Conservation (phyloP, 1,140 invertebrate species). For the Gonioctena quinquepunctata region DNA sequence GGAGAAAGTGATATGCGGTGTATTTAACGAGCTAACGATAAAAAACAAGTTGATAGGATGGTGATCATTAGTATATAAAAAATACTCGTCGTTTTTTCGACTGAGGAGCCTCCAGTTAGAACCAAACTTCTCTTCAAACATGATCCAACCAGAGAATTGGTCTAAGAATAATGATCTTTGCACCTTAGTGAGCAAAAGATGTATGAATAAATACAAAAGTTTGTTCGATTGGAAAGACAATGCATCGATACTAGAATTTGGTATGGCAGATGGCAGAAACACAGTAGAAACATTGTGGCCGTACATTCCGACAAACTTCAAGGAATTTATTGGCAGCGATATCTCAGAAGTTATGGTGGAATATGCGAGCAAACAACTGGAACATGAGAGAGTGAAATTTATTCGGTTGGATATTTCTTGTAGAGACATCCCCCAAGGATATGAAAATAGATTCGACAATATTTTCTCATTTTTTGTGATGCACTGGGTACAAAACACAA, state of each 20-base stretch:
- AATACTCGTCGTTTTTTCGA: too few relatives aligned
- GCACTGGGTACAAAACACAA: slow-evolving; percentile 9
- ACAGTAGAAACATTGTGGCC: not conserved
- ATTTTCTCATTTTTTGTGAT: slow-evolving; percentile 6
- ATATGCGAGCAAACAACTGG: not conserved
- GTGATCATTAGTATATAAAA: too few relatives aligned
- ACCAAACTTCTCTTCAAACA: not conserved
- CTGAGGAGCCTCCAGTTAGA: too few relatives aligned
- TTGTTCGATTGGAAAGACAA: not conserved
- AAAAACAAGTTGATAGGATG: too few relatives aligned
- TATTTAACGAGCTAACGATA: too few relatives aligned
- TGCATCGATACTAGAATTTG: slow-evolving; percentile 10
- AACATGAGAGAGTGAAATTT: not conserved
- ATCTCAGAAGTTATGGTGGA: not conserved
- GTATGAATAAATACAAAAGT: not conserved
- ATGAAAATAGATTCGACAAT: not conserved
- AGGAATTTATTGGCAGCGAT: slow-evolving; percentile 4
- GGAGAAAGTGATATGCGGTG: too few relatives aligned
- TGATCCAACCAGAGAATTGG: slow-evolving; percentile 8
- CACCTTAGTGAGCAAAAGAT: not conserved
- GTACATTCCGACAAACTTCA: not conserved
- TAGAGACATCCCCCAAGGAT: not conserved
- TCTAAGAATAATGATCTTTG: not conserved
- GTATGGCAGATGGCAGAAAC: slow-evolving; percentile 3
- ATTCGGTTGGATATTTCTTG: not conserved